Base-by-base conservation (phyloP, 1,140 invertebrate genomes). In the Hylyphantes graminicola region DNA sequence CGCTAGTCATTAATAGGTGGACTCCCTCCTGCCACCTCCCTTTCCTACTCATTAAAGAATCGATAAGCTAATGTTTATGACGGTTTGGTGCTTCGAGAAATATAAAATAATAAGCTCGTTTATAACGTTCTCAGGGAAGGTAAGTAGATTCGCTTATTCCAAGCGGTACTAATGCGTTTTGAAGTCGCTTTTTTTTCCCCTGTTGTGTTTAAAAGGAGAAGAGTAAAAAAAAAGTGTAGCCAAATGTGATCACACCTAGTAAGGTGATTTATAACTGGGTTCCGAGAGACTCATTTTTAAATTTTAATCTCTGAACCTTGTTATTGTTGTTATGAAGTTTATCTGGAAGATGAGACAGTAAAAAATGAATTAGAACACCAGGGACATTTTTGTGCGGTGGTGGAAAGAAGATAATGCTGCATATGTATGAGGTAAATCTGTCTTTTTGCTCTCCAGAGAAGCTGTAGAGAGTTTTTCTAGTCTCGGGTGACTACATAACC, bases 101-200 rank as follows among this genome's bases (percentile, higher is more conserved):
- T 83, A 83, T 83, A 75, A 83, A 83, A 83, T 83, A 83, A 83
- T 83, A 83, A 83, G 80, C 80, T 83, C 80, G 80, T 83, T 83
- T 83, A 83, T 83, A 83, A 83, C 80, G n/a, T 83, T 73, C 80
- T 17, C 35, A 51, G 12, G n/a, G 57, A 55, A 57, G 74, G 74
- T 76, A 76, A 64, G 74, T 63, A 65, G 35, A 70, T 70, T 70
- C 68, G 68, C 68, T 70, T 73, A 81, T 81, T 81, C 79, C 79
- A 81, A 81, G 79, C 79, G 79, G 35, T 81, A 81, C 79, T 81
- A 81, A 81, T 81, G 79, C 79, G 68, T 81, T 72, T 73, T 70
- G 68, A 35, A 63, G 55, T 51, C 12, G 50, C n/a, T 48, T 55
- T 35, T 63, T 12, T 59, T 55, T n/a, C 19, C 8, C 35, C 50